phyloP scores from a whole-genome alignment of 2,888 invertebrate genomes.

The Marasmarcha lunaedactyla region DNA sequence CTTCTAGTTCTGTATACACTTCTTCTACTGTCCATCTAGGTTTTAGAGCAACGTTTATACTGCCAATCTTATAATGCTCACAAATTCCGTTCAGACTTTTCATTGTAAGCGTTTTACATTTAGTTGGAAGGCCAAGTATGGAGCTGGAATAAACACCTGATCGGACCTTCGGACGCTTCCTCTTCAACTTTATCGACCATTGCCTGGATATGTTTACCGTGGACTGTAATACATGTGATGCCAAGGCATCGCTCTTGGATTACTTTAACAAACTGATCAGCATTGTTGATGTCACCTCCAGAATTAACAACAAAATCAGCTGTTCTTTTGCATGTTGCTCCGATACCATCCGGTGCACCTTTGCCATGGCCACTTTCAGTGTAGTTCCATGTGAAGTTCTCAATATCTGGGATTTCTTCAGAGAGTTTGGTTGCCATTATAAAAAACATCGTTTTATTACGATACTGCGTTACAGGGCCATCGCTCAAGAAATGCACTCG shows the following conservation, averaged over 20 bases:
- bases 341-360: conserved; percentile 25
- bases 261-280: not conserved
- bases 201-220: conserved; percentile 7
- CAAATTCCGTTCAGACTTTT: not conserved
- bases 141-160: not conserved
- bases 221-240: not conserved
- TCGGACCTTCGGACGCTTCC: conserved; percentile 4
- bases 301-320: conserved; percentile 15
- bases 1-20: conserved; percentile 8
- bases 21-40: conserved; percentile 6
- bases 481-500: conserved; percentile 7
- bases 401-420: conserved; percentile 2
- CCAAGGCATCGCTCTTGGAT: not conserved
- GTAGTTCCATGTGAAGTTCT: conserved; percentile 9
- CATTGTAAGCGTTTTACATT: not conserved
- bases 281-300: not conserved
- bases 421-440: conserved; percentile 2
- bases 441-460: conserved; percentile 5
- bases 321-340: conserved; percentile 21
- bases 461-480: conserved; percentile 7
- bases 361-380: conserved; percentile 24
- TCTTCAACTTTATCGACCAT: conserved; percentile 9
- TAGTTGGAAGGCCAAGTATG: not conserved
- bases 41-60: conserved; percentile 8
- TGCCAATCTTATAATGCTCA: conserved; percentile 4